These are phyloP conservation scores for Nycticebus coucang DNA, from an alignment of 2,113 vertebrate species.

Conservation along the genomic window DNA sequence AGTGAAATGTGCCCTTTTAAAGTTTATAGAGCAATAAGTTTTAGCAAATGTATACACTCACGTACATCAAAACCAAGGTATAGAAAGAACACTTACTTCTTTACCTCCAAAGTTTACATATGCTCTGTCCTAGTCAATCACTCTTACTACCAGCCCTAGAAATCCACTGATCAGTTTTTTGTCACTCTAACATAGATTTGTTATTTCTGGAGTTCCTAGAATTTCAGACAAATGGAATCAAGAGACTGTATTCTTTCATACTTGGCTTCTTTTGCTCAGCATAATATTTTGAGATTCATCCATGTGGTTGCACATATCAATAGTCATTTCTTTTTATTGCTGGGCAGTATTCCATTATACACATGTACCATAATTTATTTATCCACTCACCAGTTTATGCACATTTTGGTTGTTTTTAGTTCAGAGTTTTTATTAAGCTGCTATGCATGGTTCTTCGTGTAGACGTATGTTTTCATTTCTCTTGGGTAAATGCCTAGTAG, in stretches of 20 bases:
- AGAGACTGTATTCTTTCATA: not conserved
- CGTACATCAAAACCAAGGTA: not conserved
- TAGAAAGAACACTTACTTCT: not conserved
- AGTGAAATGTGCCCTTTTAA: not conserved
- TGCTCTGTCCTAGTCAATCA: too few species aligned
- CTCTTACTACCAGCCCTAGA: not conserved
- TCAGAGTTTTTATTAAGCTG: not conserved
- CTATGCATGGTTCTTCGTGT: not conserved
- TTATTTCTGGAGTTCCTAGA: not conserved
- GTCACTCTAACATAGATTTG: not conserved
- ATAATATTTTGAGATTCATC: not conserved
- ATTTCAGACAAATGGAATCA: not conserved
- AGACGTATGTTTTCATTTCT: not conserved
- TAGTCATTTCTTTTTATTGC: not conserved
- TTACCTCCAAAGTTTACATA: not conserved
- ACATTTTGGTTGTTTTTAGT: conserved; percentile 8
- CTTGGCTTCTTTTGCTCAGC: not conserved
- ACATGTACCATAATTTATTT: not conserved
- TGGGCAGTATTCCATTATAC: not conserved
- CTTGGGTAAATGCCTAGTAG: not conserved
- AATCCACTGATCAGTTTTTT: not conserved
- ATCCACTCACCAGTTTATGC: not conserved
- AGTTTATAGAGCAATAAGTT: not conserved
- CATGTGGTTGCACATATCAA: not conserved
- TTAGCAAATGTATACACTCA: not conserved